Evolutionary conservation across 2,888 invertebrate species (phyloP).

Genomic region (Dasypogon diadema): DNA sequence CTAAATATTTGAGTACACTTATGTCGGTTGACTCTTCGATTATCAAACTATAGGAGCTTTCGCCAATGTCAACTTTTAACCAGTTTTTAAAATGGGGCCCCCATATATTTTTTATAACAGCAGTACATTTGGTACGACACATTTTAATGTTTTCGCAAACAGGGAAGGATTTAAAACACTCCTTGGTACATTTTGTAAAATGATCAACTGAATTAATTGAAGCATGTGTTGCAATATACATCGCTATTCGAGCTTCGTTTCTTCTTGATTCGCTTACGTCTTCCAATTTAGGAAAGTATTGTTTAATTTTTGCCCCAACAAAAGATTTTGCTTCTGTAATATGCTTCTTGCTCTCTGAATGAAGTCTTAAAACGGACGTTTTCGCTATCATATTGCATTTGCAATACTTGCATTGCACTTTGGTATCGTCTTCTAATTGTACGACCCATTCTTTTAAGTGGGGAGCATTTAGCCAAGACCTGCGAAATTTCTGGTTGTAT

Average conservation of each 20-base stretch:
- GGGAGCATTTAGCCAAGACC: too few relatives aligned
- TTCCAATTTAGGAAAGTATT: too few relatives aligned
- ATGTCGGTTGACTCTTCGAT: slow-evolving; percentile 6
- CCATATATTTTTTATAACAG: neutral
- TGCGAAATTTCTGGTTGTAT: too few relatives aligned
- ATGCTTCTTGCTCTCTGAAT: too few relatives aligned
- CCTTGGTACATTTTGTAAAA: rapidly evolving
- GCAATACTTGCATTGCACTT: too few relatives aligned
- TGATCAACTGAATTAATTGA: neutral
- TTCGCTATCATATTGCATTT: too few relatives aligned
- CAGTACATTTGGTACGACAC: neutral
- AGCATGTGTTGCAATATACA: neutral
- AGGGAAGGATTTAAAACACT: rapidly evolving
- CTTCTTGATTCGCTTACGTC: too few relatives aligned
- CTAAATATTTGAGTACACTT: neutral
- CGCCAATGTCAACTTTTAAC: neutral
- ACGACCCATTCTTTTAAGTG: too few relatives aligned
- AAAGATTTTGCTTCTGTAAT: too few relatives aligned
- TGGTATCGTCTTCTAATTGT: too few relatives aligned
- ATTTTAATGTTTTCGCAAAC: neutral
- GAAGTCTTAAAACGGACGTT: too few relatives aligned
- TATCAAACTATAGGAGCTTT: neutral
- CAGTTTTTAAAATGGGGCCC: neutral
- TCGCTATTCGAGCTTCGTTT: neutral
- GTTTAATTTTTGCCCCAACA: too few relatives aligned